These are phyloP conservation scores for Whitmania pigra DNA, from an alignment of 1,140 invertebrate species.

Conservation along the genomic window DNA sequence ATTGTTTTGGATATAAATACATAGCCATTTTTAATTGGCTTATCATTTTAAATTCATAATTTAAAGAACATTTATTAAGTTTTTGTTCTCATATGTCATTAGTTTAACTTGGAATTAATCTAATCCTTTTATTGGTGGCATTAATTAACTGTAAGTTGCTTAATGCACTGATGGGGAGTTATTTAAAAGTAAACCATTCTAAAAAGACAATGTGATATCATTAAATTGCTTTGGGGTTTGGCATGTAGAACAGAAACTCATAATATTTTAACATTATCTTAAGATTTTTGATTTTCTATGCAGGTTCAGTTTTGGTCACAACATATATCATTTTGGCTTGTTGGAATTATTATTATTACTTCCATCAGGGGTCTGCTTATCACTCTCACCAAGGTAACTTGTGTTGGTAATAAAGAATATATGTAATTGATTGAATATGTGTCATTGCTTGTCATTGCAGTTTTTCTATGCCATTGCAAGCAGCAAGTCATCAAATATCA, in stretches of 20 bases:
- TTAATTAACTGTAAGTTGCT: too few relatives aligned
- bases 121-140: too few relatives aligned
- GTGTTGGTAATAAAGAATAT: neutral
- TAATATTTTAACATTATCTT: too few relatives aligned
- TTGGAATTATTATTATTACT: slow-evolving; percentile 95
- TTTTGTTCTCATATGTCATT: neutral
- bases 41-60: slow-evolving; percentile 2
- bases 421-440: slow-evolving; percentile 7
- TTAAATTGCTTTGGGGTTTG: too few relatives aligned
- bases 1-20: slow-evolving; percentile 13
- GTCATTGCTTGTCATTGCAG: slow-evolving; percentile 45
- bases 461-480: slow-evolving; percentile 99
- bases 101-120: too few relatives aligned
- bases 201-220: too few relatives aligned
- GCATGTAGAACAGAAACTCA: too few relatives aligned
- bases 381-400: slow-evolving; percentile 75
- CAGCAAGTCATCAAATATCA: slow-evolving; percentile 95
- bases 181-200: too few relatives aligned
- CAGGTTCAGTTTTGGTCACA: slow-evolving; percentile 88
- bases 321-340: slow-evolving; percentile 88
- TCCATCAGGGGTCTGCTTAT: slow-evolving; percentile 89
- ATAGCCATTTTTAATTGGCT: neutral
- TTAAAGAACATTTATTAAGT: neutral
- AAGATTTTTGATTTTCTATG: slow-evolving; percentile 3
- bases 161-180: too few relatives aligned